Evolutionary conservation across 92 coral and sea anemone genomes (phyloP).

Genomic region (Plumapathes pennacea): DNA sequence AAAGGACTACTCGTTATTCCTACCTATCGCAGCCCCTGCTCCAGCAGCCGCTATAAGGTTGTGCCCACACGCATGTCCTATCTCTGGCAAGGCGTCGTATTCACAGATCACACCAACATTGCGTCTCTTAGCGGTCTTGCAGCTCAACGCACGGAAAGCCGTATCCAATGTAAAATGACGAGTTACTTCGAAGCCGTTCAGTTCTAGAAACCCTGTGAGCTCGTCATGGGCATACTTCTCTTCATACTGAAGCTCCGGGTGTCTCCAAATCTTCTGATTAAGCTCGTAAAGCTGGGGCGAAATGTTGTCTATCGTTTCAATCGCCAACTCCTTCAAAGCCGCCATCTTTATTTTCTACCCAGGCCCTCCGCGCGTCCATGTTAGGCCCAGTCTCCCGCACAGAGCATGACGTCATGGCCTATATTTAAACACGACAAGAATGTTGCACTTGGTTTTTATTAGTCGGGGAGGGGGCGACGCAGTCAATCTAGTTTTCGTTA

Average conservation of each 20-base stretch:
- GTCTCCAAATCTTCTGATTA: constrained; percentile 79
- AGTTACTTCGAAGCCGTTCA: constrained; percentile 68
- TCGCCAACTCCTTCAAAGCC: constrained; percentile 60
- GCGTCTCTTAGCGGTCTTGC: constrained; percentile 11
- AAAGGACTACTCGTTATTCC: too few species aligned
- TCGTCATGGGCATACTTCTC: constrained; percentile 67
- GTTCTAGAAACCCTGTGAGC: constrained; percentile 56
- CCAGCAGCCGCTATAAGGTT: constrained; percentile 93
- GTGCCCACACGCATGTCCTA: constrained; percentile 97
- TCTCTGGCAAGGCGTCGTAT: constrained; percentile 87
- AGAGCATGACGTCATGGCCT: too few species aligned
- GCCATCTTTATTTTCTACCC: constrained; percentile 40
- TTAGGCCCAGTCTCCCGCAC: neutral
- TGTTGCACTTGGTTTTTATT: too few species aligned
- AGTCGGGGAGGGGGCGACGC: too few species aligned
- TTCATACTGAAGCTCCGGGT: constrained; percentile 72
- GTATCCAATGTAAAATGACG: constrained; percentile 41
- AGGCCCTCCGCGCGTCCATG: too few species aligned
- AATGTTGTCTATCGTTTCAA: constrained; percentile 54
- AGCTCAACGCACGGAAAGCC: constrained; percentile 75
- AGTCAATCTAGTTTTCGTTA: too few species aligned
- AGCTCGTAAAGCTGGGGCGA: constrained; percentile 67
- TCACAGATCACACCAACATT: constrained; percentile 84
- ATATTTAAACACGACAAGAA: too few species aligned
- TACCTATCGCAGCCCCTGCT: constrained; percentile 88